A percentile compares a stretch with the other conserved stretches of the same genome.
Evolutionary conservation across 2,113 vertebrate genomes (phyloP).

Genomic region (Amphilophus citrinellus): DNA sequence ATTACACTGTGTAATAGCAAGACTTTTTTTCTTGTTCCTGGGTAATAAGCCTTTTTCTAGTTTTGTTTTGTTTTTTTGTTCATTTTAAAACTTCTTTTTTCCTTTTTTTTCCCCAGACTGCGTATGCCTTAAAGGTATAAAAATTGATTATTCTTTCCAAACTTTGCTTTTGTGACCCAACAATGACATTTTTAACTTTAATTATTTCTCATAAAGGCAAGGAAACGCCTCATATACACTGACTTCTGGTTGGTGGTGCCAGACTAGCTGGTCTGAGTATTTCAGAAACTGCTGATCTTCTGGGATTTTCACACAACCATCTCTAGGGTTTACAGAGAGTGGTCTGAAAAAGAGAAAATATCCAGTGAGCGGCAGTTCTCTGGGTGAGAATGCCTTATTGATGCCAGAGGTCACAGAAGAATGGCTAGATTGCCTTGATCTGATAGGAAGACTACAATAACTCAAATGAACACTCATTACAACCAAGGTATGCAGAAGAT

Average conservation of each 20-base stretch:
- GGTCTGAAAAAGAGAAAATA: background rate
- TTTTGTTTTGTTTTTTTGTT: no score
- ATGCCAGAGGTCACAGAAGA: background rate
- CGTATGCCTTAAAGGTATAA: background rate
- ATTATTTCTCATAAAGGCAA: background rate
- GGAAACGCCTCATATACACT: background rate
- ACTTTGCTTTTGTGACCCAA: background rate
- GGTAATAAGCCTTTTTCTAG: background rate
- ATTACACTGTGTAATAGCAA: background rate
- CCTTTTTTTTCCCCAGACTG: background rate
- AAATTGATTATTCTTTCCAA: background rate
- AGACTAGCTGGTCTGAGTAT: background rate
- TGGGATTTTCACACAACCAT: constrained; percentile 1
- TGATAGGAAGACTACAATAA: background rate
- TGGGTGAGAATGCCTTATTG: background rate
- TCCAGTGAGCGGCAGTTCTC: background rate
- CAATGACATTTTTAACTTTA: background rate
- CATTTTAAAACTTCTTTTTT: no score
- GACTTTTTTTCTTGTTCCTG: background rate
- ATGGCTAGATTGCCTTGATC: background rate
- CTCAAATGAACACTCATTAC: background rate
- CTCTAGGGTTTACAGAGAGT: background rate
- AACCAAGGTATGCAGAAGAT: background rate
- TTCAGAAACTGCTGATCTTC: background rate
- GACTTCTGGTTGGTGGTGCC: background rate